Conservation (phyloP, 2,113 vertebrate genomes). For the Anser cygnoides region DNA sequence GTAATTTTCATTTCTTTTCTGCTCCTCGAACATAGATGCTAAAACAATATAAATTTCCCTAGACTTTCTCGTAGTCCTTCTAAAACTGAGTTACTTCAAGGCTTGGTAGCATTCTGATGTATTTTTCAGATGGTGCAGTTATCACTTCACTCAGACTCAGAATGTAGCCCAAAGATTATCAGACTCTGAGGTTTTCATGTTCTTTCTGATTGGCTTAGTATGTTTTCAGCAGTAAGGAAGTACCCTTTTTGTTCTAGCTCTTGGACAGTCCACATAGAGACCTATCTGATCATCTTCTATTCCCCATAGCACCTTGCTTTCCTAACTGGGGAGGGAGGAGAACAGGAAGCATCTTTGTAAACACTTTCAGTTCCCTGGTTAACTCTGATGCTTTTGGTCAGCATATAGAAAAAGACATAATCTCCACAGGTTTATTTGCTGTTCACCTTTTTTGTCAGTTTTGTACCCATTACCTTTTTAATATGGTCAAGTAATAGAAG, state of each 20-base stretch:
- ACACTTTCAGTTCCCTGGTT: not conserved
- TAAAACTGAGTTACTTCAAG: not conserved
- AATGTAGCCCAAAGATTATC: not conserved
- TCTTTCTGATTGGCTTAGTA: not conserved
- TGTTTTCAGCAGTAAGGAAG: not conserved
- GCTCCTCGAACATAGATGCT: not conserved
- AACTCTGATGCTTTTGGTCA: not conserved
- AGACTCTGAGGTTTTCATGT: not conserved
- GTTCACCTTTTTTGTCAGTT: not conserved
- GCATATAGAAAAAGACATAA: not conserved
- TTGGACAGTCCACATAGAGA: not conserved
- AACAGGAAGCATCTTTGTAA: not conserved
- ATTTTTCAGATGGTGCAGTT: constrained; percentile 18
- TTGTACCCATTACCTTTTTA: not conserved
- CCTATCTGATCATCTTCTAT: not conserved
- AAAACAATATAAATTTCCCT: not conserved
- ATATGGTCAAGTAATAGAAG: not conserved
- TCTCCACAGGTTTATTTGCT: not conserved
- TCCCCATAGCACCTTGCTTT: not conserved
- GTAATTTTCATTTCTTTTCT: constrained; percentile 14
- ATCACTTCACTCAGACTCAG: not conserved
- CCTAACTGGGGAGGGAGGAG: not conserved
- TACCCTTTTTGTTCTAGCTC: not conserved
- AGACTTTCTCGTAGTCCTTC: not conserved
- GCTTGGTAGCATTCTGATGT: not conserved